Base-by-base conservation (phyloP, 2,888 invertebrate species). In the Megamerina dolium region DNA sequence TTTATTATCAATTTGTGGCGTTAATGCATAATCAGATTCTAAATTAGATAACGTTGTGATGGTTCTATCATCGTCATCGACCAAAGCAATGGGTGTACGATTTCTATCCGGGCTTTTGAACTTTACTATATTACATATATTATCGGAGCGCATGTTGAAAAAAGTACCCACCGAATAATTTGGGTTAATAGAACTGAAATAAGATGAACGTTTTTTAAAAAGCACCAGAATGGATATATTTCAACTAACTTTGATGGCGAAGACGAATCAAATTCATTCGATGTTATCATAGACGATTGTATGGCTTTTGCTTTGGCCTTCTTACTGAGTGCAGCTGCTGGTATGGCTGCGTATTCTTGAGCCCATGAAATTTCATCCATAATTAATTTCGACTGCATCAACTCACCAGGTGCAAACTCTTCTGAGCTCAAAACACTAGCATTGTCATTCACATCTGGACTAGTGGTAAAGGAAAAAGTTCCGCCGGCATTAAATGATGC, bases 331-430 rank as follows among this genome's bases (percentile, higher is more conserved):
- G 55, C 56, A 14, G 57, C 56, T 27, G 57, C 48, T n/a, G 72
- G 72, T 37, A 72, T 68, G 2, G 60, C 58, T 0, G 67, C 66
- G 47, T 54, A 68, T 42, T 70, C 62, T 18, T 66, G 59, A 1
- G 68, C 68, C 69, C 72, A 71, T 2, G 60, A 56, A 9, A 63
- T 60, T 46, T 72, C 72, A 42, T 68, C 70, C 27, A 55, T 52
- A 12, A 61, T 41, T 5, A 72, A 37, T 39, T 65, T 63, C 0
- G 66, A 64, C 9, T 61, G 54, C 69, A 71, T 69, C 17, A 64
- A 40, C 42, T 68, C 68, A n/a, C 59, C 68, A 0, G 70, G 66
- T 2, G 56, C 58, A 37, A 70, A 70, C 37, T 53, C 52, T 38
- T 60, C 61, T 1, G 46, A 41, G 33, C 31, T 47, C 1, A 38